phyloP scores from a whole-genome alignment of 2,888 invertebrate species.

The Serripes groenlandicus region DNA sequence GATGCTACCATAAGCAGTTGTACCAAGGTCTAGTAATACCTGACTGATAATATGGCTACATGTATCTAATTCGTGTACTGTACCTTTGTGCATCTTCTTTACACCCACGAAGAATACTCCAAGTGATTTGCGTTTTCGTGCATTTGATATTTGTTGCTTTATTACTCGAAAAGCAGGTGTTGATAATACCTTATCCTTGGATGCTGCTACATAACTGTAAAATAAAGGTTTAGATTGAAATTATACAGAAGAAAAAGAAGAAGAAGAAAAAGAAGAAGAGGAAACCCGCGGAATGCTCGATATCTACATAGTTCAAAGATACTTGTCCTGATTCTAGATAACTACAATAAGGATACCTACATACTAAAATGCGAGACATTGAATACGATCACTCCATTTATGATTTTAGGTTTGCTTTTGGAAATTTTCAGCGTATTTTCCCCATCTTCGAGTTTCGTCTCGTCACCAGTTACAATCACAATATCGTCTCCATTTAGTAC shows the following conservation, averaged over 20 bases:
- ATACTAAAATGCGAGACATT: conserved; percentile 60
- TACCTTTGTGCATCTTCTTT: conserved; percentile 36
- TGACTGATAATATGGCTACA: too few relatives aligned
- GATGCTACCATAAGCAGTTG: too few relatives aligned
- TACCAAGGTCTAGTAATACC: too few relatives aligned
- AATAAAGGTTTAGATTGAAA: too few relatives aligned
- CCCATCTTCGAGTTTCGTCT: conserved; percentile 15
- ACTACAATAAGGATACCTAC: conserved; percentile 41
- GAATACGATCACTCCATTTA: conserved; percentile 42
- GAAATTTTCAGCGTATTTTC: conserved; percentile 32
- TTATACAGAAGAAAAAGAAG: too few relatives aligned
- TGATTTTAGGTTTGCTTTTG: conserved; percentile 33
- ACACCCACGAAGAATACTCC: conserved; percentile 42
- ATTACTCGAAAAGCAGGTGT: conserved; percentile 27
- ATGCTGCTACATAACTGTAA: conserved; percentile 42
- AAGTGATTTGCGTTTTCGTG: conserved; percentile 38
- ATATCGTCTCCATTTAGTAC: conserved; percentile 28
- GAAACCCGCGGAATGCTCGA: too few relatives aligned
- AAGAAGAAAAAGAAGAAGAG: too few relatives aligned
- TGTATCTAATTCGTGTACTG: too few relatives aligned
- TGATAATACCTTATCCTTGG: conserved; percentile 26
- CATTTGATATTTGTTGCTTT: conserved; percentile 43
- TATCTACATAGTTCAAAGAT: too few relatives aligned
- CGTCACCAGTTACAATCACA: conserved; percentile 43
- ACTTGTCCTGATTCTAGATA: too few relatives aligned